phyloP scores from a whole-genome alignment of 2,888 invertebrate species.

The Eubasilissa splendida region DNA sequence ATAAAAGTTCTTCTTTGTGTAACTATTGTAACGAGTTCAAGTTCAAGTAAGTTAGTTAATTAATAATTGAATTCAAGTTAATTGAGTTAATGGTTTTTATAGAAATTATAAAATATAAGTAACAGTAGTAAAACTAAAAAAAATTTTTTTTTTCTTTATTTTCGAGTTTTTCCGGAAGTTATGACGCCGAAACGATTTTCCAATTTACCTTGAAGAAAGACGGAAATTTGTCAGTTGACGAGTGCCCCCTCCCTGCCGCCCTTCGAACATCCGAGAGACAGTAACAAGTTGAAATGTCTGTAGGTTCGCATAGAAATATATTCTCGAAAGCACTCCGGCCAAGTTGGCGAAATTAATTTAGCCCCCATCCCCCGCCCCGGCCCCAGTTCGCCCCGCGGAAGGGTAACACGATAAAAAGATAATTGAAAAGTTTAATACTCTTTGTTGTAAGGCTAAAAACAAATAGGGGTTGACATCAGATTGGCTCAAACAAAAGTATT shows the following conservation, averaged over 20 bases:
- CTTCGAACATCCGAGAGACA: constrained; percentile 36
- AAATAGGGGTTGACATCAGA: constrained; percentile 59
- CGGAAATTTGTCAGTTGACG: constrained; percentile 32
- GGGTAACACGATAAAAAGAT: constrained; percentile 73
- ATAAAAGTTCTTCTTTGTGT: too few relatives aligned
- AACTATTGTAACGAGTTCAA: too few relatives aligned
- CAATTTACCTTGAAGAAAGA: constrained; percentile 6
- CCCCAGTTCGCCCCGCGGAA: constrained; percentile 66
- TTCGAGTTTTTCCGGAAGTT: constrained; percentile 5
- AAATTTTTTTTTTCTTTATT: too few relatives aligned
- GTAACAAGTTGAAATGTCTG: constrained; percentile 59
- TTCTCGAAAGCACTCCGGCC: constrained; percentile 60
- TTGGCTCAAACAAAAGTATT: constrained; percentile 58
- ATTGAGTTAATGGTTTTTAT: too few relatives aligned
- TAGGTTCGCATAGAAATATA: constrained; percentile 53
- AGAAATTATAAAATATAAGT: too few relatives aligned
- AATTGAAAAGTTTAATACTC: constrained; percentile 71
- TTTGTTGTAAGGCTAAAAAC: constrained; percentile 59
- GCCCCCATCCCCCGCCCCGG: constrained; percentile 4
- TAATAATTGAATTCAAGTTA: too few relatives aligned
- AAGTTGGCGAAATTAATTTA: constrained; percentile 75
- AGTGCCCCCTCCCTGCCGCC: constrained; percentile 21
- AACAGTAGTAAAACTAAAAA: background rate
- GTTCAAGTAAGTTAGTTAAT: too few relatives aligned
- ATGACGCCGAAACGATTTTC: constrained; percentile 25